Conservation (phyloP, 2,888 invertebrate genomes). For the Synanthedon tipuliformis region DNA sequence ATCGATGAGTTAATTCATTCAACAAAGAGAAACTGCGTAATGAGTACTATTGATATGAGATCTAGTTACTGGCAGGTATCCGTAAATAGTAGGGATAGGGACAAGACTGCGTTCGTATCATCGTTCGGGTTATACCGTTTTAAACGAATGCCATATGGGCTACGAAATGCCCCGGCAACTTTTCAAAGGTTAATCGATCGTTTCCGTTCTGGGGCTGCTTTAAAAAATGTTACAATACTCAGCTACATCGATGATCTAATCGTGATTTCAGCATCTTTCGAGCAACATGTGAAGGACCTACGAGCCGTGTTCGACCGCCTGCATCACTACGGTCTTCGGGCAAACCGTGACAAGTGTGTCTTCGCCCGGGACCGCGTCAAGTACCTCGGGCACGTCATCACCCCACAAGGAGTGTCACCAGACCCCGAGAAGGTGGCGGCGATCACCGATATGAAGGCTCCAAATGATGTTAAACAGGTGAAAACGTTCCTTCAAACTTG, state of each 20-base stretch:
- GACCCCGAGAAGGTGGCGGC: slow-evolving; percentile 21
- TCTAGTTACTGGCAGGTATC: slow-evolving; percentile 15
- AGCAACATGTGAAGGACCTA: slow-evolving; percentile 18
- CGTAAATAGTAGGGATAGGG: neutral
- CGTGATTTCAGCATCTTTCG: slow-evolving; percentile 14
- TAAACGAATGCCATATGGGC: too few relatives aligned
- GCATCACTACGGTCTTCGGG: too few relatives aligned
- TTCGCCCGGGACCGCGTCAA: slow-evolving; percentile 18
- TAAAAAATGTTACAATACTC: slow-evolving; percentile 9
- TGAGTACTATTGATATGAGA: slow-evolving; percentile 11
- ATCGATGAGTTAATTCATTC: slow-evolving; percentile 14
- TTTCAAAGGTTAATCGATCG: too few relatives aligned
- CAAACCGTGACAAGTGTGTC: slow-evolving; percentile 11
- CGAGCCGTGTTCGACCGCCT: slow-evolving; percentile 14
- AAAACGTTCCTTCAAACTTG: slow-evolving; percentile 15
- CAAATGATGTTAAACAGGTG: slow-evolving; percentile 2
- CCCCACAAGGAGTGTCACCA: slow-evolving; percentile 13
- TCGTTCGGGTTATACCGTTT: too few relatives aligned
- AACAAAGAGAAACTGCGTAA: slow-evolving; percentile 11
- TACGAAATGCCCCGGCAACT: too few relatives aligned
- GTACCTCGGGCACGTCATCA: slow-evolving; percentile 21
- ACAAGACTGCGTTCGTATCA: too few relatives aligned
- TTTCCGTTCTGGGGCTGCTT: slow-evolving; percentile 4
- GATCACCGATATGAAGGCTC: slow-evolving; percentile 5
- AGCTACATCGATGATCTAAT: slow-evolving; percentile 23